Conservation (phyloP, 2,797 vertebrate genomes). For the Enteromius trimaculatus region DNA sequence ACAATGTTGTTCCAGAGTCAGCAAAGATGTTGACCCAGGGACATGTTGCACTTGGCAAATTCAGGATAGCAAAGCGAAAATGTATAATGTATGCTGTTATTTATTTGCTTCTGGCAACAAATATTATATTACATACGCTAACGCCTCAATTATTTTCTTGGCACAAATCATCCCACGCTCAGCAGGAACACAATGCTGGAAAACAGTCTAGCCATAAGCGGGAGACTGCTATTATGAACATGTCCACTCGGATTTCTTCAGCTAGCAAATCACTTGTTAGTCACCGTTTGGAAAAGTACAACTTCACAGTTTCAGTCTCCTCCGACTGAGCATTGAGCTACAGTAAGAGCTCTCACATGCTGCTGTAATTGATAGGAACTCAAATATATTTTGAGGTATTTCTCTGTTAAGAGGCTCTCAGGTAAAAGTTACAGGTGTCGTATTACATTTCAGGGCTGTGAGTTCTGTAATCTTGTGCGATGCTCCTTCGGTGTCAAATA, state of each 20-base stretch:
- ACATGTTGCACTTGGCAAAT: no score
- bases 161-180: slow-evolving; percentile 17
- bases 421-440: slow-evolving; percentile 24
- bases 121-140: not conserved
- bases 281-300: slow-evolving; percentile 27
- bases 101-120: slow-evolving; percentile 6
- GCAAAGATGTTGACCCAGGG: no score
- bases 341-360: slow-evolving; percentile 2
- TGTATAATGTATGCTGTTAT: not conserved
- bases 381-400: not conserved
- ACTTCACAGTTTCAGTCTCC: slow-evolving; percentile 39
- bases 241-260: slow-evolving; percentile 15
- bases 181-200: slow-evolving; percentile 6
- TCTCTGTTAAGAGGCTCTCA: slow-evolving; percentile 24
- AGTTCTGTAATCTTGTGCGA: slow-evolving; percentile 18
- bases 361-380: slow-evolving; percentile 12
- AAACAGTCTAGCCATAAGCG: slow-evolving; percentile 34
- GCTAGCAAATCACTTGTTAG: slow-evolving; percentile 33
- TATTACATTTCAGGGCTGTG: slow-evolving; percentile 10
- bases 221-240: slow-evolving; percentile 30
- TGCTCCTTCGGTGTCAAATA: slow-evolving; percentile 30
- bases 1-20: no score
- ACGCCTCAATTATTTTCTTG: not conserved
- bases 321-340: slow-evolving; percentile 26
- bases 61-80: not conserved